Percentiles rank a stretch among this genome's conserved stretches.
phyloP scores from a whole-genome alignment of 2,888 invertebrate genomes.

The Byasa hedistus region DNA sequence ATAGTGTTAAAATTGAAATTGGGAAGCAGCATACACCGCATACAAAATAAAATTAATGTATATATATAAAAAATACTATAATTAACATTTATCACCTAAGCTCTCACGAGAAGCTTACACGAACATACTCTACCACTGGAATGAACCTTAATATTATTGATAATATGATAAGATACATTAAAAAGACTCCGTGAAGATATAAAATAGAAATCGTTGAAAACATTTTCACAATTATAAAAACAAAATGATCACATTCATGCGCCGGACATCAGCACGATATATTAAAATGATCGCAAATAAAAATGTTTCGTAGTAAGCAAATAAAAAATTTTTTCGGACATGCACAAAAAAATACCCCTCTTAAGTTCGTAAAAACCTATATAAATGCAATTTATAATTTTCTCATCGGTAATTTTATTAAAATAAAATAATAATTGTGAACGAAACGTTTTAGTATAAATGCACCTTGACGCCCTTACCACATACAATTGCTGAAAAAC shows the following conservation, averaged over 20 bases:
- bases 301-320: slow-evolving; percentile 56
- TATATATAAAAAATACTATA: slow-evolving; percentile 63
- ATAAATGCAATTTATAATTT: slow-evolving; percentile 65
- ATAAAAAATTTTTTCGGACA: slow-evolving; percentile 63
- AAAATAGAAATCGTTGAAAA: slow-evolving; percentile 37
- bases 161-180: slow-evolving; percentile 47
- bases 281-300: slow-evolving; percentile 62
- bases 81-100: slow-evolving; percentile 53
- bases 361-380: slow-evolving; percentile 54
- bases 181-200: slow-evolving; percentile 32
- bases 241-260: slow-evolving; percentile 44
- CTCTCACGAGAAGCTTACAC: slow-evolving; percentile 72
- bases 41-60: slow-evolving; percentile 59
- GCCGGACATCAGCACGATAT: slow-evolving; percentile 49
- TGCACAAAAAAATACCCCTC: slow-evolving; percentile 49
- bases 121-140: slow-evolving; percentile 71
- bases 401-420: slow-evolving; percentile 31
- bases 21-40: slow-evolving; percentile 62
- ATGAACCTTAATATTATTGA: slow-evolving; percentile 68
- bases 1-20: slow-evolving; percentile 47
- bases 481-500: too few relatives aligned
- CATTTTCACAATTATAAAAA: slow-evolving; percentile 49
- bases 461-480: slow-evolving; percentile 16
- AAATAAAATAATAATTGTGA: slow-evolving; percentile 30
- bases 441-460: slow-evolving; percentile 15